Evolutionary conservation across 2,113 vertebrate species (phyloP).

Genomic region (Cyprinodon tularosa): DNA sequence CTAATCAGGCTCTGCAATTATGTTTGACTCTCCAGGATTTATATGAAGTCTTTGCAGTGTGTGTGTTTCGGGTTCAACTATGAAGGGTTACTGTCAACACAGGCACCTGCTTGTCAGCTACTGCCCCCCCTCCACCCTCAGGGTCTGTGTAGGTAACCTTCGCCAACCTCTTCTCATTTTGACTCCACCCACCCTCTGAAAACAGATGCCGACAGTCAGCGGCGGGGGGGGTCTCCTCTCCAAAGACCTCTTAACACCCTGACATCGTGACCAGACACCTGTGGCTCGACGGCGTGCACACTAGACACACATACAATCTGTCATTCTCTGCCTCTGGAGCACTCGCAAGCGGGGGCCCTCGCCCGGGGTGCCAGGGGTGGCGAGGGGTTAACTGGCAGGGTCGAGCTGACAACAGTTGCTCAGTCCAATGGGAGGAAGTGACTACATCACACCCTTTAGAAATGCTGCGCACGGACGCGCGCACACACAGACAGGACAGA

Average conservation of each 20-base stretch:
- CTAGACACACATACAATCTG: slow-evolving; percentile 47
- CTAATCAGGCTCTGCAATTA: slow-evolving; percentile 74
- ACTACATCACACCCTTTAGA: slow-evolving; percentile 70
- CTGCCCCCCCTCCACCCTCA: slow-evolving; percentile 58
- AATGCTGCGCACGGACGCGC: slow-evolving; percentile 39
- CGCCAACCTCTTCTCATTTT: slow-evolving; percentile 72
- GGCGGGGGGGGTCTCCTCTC: slow-evolving; percentile 61
- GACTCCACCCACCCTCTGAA: slow-evolving; percentile 55
- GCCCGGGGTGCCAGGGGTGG: slow-evolving; percentile 76
- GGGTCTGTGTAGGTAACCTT: slow-evolving; percentile 81
- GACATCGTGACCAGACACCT: slow-evolving; percentile 83
- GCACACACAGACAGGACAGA: slow-evolving; percentile 47
- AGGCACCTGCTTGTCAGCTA: slow-evolving; percentile 80
- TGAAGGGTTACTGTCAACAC: slow-evolving; percentile 66
- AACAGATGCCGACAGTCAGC: slow-evolving; percentile 75
- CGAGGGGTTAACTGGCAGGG: slow-evolving; percentile 86
- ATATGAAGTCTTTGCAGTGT: slow-evolving; percentile 21
- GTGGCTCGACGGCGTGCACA: slow-evolving; percentile 77
- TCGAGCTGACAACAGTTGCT: slow-evolving; percentile 83
- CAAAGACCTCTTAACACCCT: slow-evolving; percentile 77
- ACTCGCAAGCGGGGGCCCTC: slow-evolving; percentile 68
- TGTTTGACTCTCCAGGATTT: slow-evolving; percentile 27
- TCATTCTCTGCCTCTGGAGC: slow-evolving; percentile 36
- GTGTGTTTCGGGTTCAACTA: slow-evolving; percentile 51
- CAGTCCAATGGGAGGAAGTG: slow-evolving; percentile 76